Evolutionary conservation across 2,113 vertebrate genomes (phyloP).

Genomic region (Eclectus roratus): DNA sequence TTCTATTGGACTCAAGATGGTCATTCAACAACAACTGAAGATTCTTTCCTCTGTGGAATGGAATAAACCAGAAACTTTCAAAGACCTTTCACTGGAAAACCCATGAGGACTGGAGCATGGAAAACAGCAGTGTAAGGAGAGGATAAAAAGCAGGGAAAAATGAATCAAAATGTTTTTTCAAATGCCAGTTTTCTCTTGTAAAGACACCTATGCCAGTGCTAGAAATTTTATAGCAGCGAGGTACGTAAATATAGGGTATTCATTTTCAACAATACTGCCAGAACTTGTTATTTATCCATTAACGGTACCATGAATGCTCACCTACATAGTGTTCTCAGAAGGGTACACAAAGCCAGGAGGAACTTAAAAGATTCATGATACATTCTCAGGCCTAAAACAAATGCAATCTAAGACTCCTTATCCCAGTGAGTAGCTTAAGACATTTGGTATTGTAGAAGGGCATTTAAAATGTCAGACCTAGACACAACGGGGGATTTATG

Average conservation of each 20-base stretch:
- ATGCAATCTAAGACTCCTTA: not conserved
- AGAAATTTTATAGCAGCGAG: not conserved
- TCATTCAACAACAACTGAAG: not conserved
- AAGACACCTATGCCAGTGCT: not conserved
- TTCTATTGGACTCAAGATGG: not conserved
- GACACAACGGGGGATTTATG: not conserved
- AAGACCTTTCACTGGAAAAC: not conserved
- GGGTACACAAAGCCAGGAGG: not conserved
- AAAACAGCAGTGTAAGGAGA: not conserved
- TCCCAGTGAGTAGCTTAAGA: not conserved
- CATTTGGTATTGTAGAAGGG: not conserved
- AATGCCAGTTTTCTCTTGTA: not conserved
- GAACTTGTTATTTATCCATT: not conserved
- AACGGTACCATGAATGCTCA: not conserved
- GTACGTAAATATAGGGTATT: not conserved
- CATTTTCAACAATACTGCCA: not conserved
- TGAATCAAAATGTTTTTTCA: not conserved
- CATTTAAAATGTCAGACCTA: not conserved
- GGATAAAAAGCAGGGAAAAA: not conserved
- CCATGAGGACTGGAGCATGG: not conserved
- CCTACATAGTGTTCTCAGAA: not conserved
- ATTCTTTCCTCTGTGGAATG: not conserved
- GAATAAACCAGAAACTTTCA: not conserved
- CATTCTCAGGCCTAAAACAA: not conserved
- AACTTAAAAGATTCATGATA: not conserved